Percentiles rank a stretch among this genome's conserved stretches.
Evolutionary conservation across 2,113 vertebrate genomes (phyloP).

Genomic region (Pyrgilauda ruficollis): DNA sequence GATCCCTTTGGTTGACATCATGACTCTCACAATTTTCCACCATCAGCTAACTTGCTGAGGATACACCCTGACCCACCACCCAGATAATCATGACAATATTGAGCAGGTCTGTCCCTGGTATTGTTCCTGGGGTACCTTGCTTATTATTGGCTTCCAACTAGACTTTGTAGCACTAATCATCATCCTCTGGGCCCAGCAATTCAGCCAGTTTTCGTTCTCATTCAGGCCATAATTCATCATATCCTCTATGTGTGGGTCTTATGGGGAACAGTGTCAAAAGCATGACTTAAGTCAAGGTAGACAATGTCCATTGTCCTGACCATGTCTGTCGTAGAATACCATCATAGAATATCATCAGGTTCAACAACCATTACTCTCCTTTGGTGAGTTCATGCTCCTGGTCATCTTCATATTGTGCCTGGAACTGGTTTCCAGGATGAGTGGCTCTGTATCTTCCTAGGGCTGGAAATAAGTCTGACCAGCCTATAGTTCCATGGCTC

Average conservation of each 20-base stretch:
- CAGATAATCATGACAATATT: neutral
- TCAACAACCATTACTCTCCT: neutral
- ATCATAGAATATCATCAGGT: neutral
- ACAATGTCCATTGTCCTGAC: neutral
- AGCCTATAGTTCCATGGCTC: neutral
- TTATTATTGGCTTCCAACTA: neutral
- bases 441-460: neutral
- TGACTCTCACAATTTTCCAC: neutral
- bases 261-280: neutral
- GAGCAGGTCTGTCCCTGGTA: neutral
- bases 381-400: neutral
- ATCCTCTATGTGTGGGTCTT: neutral
- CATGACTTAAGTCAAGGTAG: neutral
- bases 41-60: neutral
- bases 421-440: neutral
- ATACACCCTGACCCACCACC: neutral
- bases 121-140: neutral
- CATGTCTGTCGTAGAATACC: neutral
- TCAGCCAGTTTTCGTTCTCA: neutral
- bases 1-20: neutral
- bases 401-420: neutral
- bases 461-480: neutral
- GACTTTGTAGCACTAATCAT: neutral
- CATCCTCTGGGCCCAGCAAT: neutral
- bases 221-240: neutral